A percentile compares a stretch with the other conserved stretches of the same genome.
phyloP scores from a whole-genome alignment of 2,888 invertebrate species.

The Agonopterix heracliana region DNA sequence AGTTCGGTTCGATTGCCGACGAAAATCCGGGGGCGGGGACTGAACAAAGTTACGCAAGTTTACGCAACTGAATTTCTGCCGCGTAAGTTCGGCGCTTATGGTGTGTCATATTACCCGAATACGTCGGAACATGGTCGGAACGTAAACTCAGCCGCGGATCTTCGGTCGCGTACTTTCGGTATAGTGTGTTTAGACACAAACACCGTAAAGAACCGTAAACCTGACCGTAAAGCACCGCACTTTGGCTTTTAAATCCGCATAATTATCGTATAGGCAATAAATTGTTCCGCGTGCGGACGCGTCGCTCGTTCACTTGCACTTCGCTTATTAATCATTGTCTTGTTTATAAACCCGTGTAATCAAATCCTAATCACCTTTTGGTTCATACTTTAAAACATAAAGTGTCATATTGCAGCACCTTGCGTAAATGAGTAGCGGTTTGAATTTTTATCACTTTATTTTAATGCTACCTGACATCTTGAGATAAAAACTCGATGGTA shows the following conservation, averaged over 20 bases:
- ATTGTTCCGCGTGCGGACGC: conserved; percentile 45
- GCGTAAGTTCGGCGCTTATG: no score
- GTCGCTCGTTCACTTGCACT: conserved; percentile 33
- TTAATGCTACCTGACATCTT: conserved; percentile 27
- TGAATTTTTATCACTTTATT: conserved; percentile 30
- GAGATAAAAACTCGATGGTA: conserved; percentile 40
- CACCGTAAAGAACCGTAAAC: conserved; percentile 55
- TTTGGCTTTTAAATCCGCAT: conserved; percentile 62
- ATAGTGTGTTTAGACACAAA: no score
- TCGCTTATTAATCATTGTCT: conserved; percentile 15
- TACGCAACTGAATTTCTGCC: no score
- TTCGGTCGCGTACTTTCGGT: no score
- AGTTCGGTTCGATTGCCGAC: no score
- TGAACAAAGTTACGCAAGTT: no score
- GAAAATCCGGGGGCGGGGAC: no score
- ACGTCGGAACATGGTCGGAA: no score
- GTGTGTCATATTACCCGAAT: no score
- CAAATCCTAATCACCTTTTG: conserved; percentile 10
- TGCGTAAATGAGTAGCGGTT: conserved; percentile 29
- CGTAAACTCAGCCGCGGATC: no score
- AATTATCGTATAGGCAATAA: conserved; percentile 69
- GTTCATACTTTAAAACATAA: conserved; percentile 3
- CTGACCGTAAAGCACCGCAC: conserved; percentile 55
- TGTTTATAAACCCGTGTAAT: conserved; percentile 5
- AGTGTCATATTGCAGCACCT: conserved; percentile 22